Base-by-base conservation (phyloP, 2,888 invertebrate species). In the Lochmaea crataegi region DNA sequence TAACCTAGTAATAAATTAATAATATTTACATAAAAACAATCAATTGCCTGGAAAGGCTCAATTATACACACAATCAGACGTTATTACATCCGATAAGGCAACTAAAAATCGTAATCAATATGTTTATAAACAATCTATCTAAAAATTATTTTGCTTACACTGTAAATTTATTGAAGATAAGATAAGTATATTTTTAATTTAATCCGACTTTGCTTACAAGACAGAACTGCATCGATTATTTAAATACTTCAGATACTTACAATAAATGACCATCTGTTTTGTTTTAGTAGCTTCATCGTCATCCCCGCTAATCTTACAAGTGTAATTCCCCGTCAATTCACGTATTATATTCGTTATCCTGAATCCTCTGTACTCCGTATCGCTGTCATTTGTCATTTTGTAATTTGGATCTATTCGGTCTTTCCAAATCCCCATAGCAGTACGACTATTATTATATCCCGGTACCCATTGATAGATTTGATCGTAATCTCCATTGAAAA, bases 271-370 rank as follows among this genome's bases (percentile, higher is more conserved):
- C 87, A 91, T 88, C 45, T 85, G 85, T 71, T 87, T 88, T 32
- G 87, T 87, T 68, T 79, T 78, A 2, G 81, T 81, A 51, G 84
- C 86, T 79, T 90, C 90, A 68, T 84, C 85, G 48, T 79, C 79
- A 76, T 83, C 87, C 58, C 89, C 88, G 71, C 88, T 89, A 68
- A 91, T 89, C 78, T 86, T 87, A 83, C 91, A 91, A 41, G 86
- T 88, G 82, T 90, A 91, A 77, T 88, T 86, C 41, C 90, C 90
- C 1, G 88, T 86, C 60, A 90, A 84, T 57, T 89, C 87, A 51
- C 89, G 88, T 71, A 86, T 87, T 61, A 88, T 83, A 64, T 86
- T 80, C 56, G 75, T 84, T 78, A 91, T 88, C 81, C 88, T 88
- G 82, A 91, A 86, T 32, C 90, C 90, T 75, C 90, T 85, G 77